Conservation (phyloP, 2,797 vertebrate genomes). For the Petrocephalus schoutedeni region DNA sequence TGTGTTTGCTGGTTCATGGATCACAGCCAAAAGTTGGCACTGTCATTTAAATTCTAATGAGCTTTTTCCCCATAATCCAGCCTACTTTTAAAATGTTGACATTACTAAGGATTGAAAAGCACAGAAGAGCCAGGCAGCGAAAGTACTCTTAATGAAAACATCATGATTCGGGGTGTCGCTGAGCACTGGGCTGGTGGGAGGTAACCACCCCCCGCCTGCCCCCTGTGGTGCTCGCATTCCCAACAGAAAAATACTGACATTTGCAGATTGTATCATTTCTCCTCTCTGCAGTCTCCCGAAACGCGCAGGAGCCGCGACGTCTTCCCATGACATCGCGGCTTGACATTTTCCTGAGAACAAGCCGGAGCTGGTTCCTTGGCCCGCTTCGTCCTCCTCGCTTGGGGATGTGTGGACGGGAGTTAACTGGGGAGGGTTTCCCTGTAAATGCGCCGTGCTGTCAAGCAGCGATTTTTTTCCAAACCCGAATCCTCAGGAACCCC, state of each 20-base stretch:
- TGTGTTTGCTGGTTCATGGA: not conserved
- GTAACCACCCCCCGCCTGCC: not conserved
- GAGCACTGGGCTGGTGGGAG: not conserved
- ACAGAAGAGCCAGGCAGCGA: not conserved
- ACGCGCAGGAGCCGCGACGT: not conserved
- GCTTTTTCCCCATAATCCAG: not conserved
- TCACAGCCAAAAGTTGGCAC: not conserved
- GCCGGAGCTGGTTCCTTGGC: not conserved
- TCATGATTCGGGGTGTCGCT: not conserved
- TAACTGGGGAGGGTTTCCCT: not conserved
- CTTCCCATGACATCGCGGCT: not conserved
- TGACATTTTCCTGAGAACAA: not conserved
- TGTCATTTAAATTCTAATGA: not conserved
- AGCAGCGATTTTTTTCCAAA: not conserved
- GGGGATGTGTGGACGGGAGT: not conserved
- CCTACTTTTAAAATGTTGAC: not conserved
- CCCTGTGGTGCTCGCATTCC: not conserved
- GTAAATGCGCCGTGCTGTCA: not conserved
- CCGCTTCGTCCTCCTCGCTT: not conserved
- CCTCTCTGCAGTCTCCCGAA: not conserved
- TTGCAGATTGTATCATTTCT: not conserved
- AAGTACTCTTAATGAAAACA: not conserved
- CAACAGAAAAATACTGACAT: not conserved
- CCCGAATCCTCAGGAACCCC: not conserved
- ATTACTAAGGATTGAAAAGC: not conserved